Evolutionary conservation across 2,113 vertebrate species (phyloP), one percentile per base, ranked within the genome.

Genomic region (Holacanthus passer): DNA sequence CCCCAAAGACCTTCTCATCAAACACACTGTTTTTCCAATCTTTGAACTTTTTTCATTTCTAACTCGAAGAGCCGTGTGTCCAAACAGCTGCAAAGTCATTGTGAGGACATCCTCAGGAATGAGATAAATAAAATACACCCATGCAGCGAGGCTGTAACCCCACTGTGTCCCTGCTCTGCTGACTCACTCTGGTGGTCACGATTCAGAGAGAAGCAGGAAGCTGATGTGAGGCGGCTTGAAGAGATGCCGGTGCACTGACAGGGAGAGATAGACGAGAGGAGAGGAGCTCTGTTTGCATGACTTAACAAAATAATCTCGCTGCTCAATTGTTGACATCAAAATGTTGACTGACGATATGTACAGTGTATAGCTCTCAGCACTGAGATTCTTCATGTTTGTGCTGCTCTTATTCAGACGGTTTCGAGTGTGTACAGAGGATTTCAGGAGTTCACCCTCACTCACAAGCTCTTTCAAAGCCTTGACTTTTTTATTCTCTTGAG

Each of bases 171-270:
- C 52, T 20, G 35, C 59, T 75, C 68, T 74, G 73, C 82, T 78
- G 78, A 71, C 52, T 88, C 79, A 75, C 79, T 45, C 35, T 17
- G 24, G 64, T 35, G 64, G 71, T 66, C 80, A 87, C 65, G 37
- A 74, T 24, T 22, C 65, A 69, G 60, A 62, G 22, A 14, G 58
- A 69, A 32, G 70, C 64, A 70, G 70, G 48, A 72, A 68, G 77
- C 39, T 56, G 70, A 41, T 27, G 69, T 62, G 45, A 1, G 32
- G 82, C 10, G 10, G 63, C 24, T 32, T 39, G n/a, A 68, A 58
- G 50, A 70, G 47, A 67, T 4, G 32, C 24, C 53, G 67, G 19
- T 17, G 7, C 56, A 19, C 20, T 63, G 60, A 50, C 27, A 53
- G 66, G 27, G 50, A 1, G 72, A 47, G 66, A 35, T 11, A n/a